A percentile compares a stretch with the other conserved stretches of the same genome.
phyloP scores from a whole-genome alignment of 1,140 invertebrate genomes.

The Drosophila hydei region DNA sequence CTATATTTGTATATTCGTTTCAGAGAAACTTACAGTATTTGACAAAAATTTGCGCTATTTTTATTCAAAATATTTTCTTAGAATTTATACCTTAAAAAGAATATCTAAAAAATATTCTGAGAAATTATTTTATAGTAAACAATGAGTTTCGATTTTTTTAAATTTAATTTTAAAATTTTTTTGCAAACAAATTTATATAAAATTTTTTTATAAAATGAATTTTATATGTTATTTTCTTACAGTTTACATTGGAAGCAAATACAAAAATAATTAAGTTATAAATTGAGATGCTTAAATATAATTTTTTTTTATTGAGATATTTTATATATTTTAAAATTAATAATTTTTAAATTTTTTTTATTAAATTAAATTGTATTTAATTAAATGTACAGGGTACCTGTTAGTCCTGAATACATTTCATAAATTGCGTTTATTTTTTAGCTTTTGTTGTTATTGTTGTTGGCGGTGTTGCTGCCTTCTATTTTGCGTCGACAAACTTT shows the following conservation, averaged over 20 bases:
- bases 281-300: neutral
- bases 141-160: too few relatives aligned
- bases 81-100: too few relatives aligned
- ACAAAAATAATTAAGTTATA: neutral
- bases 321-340: too few relatives aligned
- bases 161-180: neutral
- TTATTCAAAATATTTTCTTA: too few relatives aligned
- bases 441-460: slow-evolving; percentile 38
- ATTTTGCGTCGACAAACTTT: slow-evolving; percentile 73
- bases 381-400: slow-evolving; percentile 19
- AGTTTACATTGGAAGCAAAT: too few relatives aligned
- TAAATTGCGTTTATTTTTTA: slow-evolving; percentile 1
- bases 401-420: neutral
- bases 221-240: neutral
- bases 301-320: neutral
- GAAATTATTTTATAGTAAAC: too few relatives aligned
- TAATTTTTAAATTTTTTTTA: too few relatives aligned
- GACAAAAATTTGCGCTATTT: too few relatives aligned
- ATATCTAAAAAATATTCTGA: too few relatives aligned
- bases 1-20: too few relatives aligned
- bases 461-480: slow-evolving; percentile 59
- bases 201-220: neutral
- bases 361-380: too few relatives aligned
- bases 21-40: too few relatives aligned
- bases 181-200: neutral